Percentiles rank a stretch among this genome's conserved stretches.
phyloP scores from a whole-genome alignment of 2,113 vertebrate species.

The Uropsilus gracilis region DNA sequence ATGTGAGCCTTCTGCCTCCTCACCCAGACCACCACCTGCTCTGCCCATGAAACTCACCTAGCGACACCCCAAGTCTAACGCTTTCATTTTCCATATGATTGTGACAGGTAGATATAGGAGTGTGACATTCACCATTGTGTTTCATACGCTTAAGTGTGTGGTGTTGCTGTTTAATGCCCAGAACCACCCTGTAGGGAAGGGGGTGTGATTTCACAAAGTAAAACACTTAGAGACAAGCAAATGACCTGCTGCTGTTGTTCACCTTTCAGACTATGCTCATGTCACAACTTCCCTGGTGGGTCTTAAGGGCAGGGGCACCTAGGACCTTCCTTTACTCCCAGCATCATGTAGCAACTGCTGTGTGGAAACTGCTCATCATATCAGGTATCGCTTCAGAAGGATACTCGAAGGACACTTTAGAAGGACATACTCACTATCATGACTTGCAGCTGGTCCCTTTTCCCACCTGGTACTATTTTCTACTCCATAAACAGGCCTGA shows the following conservation, averaged over 20 bases:
- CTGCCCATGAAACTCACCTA: neutral
- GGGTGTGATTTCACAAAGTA: neutral
- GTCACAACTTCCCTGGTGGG: neutral
- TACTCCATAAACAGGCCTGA: neutral
- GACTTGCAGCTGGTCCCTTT: neutral
- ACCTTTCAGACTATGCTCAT: neutral
- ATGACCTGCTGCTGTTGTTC: neutral
- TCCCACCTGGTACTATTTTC: neutral
- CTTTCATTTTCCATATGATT: neutral
- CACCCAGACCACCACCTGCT: neutral
- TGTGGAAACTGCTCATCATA: rapidly evolving
- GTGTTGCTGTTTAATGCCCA: neutral
- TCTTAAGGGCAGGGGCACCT: neutral
- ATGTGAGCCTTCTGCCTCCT: neutral
- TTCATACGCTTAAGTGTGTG: too few species aligned
- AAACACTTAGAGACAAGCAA: neutral
- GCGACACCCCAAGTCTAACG: neutral
- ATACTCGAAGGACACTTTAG: too few species aligned
- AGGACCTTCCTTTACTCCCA: too few species aligned
- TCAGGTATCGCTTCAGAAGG: neutral
- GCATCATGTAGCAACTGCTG: neutral
- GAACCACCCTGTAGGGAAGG: neutral
- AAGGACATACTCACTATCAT: neutral
- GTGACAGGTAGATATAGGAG: neutral
- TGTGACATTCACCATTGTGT: neutral